Conservation (phyloP, 2,113 vertebrate species). For the Ammodytes marinus region DNA sequence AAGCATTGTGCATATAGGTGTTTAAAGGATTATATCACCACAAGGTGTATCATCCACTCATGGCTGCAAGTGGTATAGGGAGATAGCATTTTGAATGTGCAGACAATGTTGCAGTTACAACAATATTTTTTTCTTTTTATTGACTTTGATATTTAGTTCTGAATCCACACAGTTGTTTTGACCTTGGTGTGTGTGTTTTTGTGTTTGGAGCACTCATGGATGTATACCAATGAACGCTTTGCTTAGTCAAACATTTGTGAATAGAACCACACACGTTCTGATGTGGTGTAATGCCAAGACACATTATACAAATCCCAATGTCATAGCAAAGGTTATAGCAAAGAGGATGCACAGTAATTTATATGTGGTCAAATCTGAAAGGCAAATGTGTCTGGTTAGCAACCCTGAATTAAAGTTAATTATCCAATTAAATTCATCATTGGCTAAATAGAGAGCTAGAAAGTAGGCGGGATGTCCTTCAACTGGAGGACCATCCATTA, state of each 20-base stretch:
- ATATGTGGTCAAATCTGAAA: constrained; percentile 16
- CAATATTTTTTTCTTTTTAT: background rate
- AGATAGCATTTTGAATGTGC: background rate
- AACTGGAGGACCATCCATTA: background rate
- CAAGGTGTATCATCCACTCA: background rate
- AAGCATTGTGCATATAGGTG: too few species aligned
- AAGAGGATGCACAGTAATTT: background rate
- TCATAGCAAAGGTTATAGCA: background rate
- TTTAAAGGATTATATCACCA: background rate
- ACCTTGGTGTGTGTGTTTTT: background rate
- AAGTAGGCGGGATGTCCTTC: background rate
- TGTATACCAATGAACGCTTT: background rate
- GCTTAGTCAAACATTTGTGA: background rate
- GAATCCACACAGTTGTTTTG: background rate
- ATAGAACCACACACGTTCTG: background rate
- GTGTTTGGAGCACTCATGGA: background rate
- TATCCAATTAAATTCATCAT: background rate
- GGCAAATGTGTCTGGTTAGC: constrained; percentile 6
- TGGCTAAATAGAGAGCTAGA: background rate
- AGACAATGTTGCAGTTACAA: background rate
- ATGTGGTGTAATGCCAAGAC: background rate
- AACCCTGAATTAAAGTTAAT: constrained; percentile 6
- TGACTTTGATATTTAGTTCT: background rate
- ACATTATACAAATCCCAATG: background rate
- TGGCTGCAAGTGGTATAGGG: background rate